phyloP scores from a whole-genome alignment of 2,888 invertebrate species.

The Hydroisotoma schaefferi region DNA sequence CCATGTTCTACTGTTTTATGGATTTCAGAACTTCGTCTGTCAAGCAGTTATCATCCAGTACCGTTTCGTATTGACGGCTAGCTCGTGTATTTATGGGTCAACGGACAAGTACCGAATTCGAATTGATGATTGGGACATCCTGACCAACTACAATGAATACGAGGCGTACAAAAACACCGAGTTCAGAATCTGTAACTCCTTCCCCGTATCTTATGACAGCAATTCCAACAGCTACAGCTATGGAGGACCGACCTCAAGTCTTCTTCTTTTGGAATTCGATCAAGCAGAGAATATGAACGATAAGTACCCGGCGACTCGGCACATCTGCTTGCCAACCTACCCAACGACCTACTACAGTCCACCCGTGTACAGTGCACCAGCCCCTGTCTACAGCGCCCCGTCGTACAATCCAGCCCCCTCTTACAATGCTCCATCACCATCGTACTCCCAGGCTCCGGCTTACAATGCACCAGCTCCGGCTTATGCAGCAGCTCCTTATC shows the following conservation, averaged over 20 bases:
- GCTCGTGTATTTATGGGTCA: slow-evolving; percentile 37
- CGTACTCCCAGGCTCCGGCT: slow-evolving; percentile 4
- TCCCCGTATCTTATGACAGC: slow-evolving; percentile 37
- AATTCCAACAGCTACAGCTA: slow-evolving; percentile 20
- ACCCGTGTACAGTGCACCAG: slow-evolving; percentile 13
- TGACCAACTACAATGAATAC: slow-evolving; percentile 44
- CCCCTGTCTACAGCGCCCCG: slow-evolving; percentile 15
- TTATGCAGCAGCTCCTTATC: background rate
- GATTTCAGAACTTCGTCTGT: slow-evolving; percentile 41
- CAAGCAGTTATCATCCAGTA: slow-evolving; percentile 38
- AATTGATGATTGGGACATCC: slow-evolving; percentile 45
- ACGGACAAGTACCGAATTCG: slow-evolving; percentile 38
- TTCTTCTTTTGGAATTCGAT: slow-evolving; percentile 22
- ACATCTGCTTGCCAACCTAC: slow-evolving; percentile 39
- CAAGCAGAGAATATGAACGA: slow-evolving; percentile 19
- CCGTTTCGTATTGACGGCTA: slow-evolving; percentile 35
- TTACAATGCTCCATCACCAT: no score
- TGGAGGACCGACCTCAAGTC: slow-evolving; percentile 17
- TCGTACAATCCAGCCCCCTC: background rate
- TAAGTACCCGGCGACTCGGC: slow-evolving; percentile 37
- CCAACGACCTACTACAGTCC: slow-evolving; percentile 17
- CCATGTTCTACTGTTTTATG: background rate
- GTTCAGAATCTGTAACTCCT: slow-evolving; percentile 33
- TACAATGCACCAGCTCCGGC: slow-evolving; percentile 16
- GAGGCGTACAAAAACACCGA: slow-evolving; percentile 44